These are phyloP conservation scores for Procambarus clarkii DNA, from an alignment of 1,140 invertebrate species.

Conservation along the genomic window DNA sequence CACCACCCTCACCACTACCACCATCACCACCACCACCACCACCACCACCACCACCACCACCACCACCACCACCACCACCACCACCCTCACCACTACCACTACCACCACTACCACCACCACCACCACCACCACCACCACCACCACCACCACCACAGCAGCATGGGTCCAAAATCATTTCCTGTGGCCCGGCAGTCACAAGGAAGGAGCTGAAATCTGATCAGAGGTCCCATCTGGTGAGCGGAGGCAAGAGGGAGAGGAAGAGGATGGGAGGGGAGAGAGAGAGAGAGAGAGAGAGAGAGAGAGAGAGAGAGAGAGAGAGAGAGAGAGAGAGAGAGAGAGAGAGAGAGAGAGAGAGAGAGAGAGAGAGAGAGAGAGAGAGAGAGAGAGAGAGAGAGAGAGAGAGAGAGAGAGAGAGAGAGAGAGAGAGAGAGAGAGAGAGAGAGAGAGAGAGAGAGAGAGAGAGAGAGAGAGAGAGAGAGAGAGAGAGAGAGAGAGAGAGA, in stretches of 20 bases:
- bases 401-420: too few relatives aligned
- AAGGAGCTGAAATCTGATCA: constrained; percentile 4
- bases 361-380: background rate
- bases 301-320: background rate
- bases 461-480: too few relatives aligned
- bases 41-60: background rate
- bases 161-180: constrained; percentile 2
- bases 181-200: background rate
- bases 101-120: background rate
- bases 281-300: background rate
- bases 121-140: background rate
- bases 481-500: too few relatives aligned
- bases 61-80: background rate
- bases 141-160: background rate
- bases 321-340: background rate
- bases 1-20: background rate
- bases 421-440: too few relatives aligned
- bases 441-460: too few relatives aligned
- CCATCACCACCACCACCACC: background rate
- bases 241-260: background rate
- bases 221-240: background rate
- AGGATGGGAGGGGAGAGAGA: background rate
- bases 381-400: too few relatives aligned
- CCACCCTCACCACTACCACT: background rate
- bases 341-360: background rate